Base-by-base conservation (phyloP, 2,797 vertebrate genomes). In the Amphiprion clarkii region DNA sequence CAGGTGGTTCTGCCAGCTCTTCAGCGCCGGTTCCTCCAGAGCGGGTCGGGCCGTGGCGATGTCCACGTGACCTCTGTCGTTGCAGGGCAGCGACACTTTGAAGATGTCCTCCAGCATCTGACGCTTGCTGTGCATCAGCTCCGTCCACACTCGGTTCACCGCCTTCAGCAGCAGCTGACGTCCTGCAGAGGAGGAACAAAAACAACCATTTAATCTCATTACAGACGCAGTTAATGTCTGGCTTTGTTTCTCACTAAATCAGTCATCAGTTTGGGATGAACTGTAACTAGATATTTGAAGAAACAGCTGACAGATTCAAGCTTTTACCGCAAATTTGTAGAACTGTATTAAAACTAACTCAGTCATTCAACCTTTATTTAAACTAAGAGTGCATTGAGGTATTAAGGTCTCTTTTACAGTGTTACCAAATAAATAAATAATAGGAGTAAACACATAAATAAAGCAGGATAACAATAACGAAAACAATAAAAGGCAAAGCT, bases 1-100 rank as follows among this genome's bases (percentile, higher is more conserved):
- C 58, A 99, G 91, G 83, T 99, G 98, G 89, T 96, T 99, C 88
- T 99, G 98, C 98, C 98, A 99, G 89, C 96, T 98, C 89, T 98
- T 98, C 75, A 97, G 92, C 25, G 97, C 96, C 0, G 96, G 96
- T 85, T 99, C 98, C 84, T 99, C 98, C 72, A 99, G 95, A 14
- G 96, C 96, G 0, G 97, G 95, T 12, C 96, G 95, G 10, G 97
- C 97, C 0, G 95, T 88, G 21, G 81, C 88, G 61, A 99, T 98
- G 92, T 99, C 98, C 90, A 99, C 97, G 0, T 98, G 97, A 49
- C 98, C 98, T 67, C 97, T 91, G 65, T 99, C 98, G 0, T 98
- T 99, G 81, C 97, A 96, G 16, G 98, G 98, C 29, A 99, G 95
- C 0, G 96, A 96, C 86, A 99, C 96, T 92, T 97, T 98, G 87